Base-by-base conservation (phyloP, 2,888 invertebrate species). In the Drosophila setosimentum region DNA sequence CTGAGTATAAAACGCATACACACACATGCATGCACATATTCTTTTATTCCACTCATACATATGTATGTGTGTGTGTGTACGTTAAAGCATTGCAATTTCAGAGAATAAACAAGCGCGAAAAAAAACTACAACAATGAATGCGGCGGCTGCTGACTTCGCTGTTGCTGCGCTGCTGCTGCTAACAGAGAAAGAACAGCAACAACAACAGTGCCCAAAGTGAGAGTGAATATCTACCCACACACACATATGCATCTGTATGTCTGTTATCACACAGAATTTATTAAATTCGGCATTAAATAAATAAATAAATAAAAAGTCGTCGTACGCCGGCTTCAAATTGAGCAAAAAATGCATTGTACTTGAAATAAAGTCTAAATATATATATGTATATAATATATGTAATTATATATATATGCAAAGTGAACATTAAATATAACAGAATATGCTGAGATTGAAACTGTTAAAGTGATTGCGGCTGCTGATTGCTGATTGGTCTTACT, bases 1-100 rank as follows among this genome's bases (percentile, higher is more conserved):
- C 61, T 49, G 68, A 70, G 60, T 71, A 70, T 68, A 65, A 67
- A 73, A 71, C 73, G 37, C 80, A 73, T 77, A 59, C 60, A 58
- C 55, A 67, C 27, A 42, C 57, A 40, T 37, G 24, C 29, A 40
- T 40, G 29, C 35, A 29, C 10, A 49, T 29, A 16, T 29, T 29
- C 21, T 55, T 30, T 3, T 24, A 64, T 45, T 45, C 45, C 16
- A 45, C 45, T 45, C 16, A 51, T 54, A 21, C 51, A 61, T 48
- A 53, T 48, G 37, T 33, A 18, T 18, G 4, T 62, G 49, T 30
- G 11, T 42, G 59, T 33, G 29, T 21, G 48, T 59, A 40, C 40
- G 49, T 50, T 65, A 27, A 68, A 45, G 51, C 63, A 59, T 70
- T 72, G 73, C 72, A 73, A 61, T 75, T 69, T 65, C 58, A 75